Conservation (phyloP, 2,888 invertebrate species). For the Eumerus sabulonum region DNA sequence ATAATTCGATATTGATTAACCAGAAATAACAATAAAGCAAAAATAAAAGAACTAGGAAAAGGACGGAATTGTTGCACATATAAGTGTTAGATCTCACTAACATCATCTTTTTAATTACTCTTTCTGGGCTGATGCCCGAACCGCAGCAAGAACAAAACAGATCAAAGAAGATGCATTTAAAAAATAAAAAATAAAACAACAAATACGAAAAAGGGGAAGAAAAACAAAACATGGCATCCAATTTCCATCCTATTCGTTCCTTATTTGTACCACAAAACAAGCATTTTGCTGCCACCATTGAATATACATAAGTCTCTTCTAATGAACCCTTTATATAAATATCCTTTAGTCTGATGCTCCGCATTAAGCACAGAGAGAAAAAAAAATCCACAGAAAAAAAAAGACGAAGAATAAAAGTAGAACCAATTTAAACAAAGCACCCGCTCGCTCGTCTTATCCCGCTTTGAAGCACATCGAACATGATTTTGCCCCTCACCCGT, state of each 20-base stretch:
- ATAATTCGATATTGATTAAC: too few species aligned
- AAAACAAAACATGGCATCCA: too few species aligned
- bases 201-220: too few species aligned
- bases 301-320: conserved; percentile 50
- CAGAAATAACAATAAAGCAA: too few species aligned
- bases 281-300: conserved; percentile 38
- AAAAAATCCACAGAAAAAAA: conserved; percentile 8
- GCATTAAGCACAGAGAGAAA: conserved; percentile 45
- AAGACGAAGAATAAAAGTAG: conserved; percentile 12
- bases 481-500: background rate
- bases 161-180: too few species aligned
- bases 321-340: conserved; percentile 54
- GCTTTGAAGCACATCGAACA: conserved; percentile 8
- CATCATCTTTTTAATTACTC: conserved; percentile 30
- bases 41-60: too few species aligned
- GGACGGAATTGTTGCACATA: too few species aligned
- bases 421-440: conserved; percentile 42
- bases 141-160: conserved; percentile 2
- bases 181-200: too few species aligned
- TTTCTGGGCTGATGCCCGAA: background rate
- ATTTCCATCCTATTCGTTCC: background rate
- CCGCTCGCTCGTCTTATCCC: conserved; percentile 5
- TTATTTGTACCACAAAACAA: conserved; percentile 44
- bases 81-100: background rate
- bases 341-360: conserved; percentile 38